Evolutionary conservation across 2,888 invertebrate genomes (phyloP), one percentile per base, ranked within the genome.

Genomic region (Drosophila meridiana): DNA sequence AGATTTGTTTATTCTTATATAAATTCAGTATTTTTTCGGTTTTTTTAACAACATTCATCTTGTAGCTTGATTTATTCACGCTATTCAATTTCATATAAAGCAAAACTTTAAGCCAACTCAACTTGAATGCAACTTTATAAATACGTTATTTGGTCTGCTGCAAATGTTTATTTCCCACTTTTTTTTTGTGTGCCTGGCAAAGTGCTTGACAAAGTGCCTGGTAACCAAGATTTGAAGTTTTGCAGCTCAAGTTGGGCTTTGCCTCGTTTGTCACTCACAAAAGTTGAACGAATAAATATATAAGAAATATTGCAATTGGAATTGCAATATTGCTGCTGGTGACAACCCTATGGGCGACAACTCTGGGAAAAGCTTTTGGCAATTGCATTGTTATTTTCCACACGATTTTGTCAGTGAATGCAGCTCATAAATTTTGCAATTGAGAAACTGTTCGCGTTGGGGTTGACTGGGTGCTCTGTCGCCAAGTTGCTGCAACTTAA

Each of bases 341-440:
- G 56, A 60, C 75, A 71, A 66, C 53, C 53, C 48, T 50, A 57
- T 61, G 65, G 58, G 42, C 59, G 79, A 63, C 78, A 72, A 55
- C 59, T 72, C 62, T 52, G 26, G 14, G 43, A 13, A 26, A 36
- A 34, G 61, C 70, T 75, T 78, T 80, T 68, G 81, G 72, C 77
- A 82, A 86, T 83, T 77, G 83, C 82, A 80, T 80, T 79, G 80
- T 80, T 77, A 80, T 80, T 80, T 80, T 80, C 80, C 78, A 82
- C 84, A 83, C 87, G 84, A 87, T 83, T 83, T 82, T 83, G 72
- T 74, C 81, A 83, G 80, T 73, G 82, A 73, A 69, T 84, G 77
- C 62, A 78, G 78, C 84, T 80, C 86, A 85, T 85, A 88, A 88
- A 88, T 85, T 86, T 80, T 80, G 77, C 88, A 88, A 76, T 86